Conservation (phyloP, 2,797 vertebrate species). For the Sciaenops ocellatus region DNA sequence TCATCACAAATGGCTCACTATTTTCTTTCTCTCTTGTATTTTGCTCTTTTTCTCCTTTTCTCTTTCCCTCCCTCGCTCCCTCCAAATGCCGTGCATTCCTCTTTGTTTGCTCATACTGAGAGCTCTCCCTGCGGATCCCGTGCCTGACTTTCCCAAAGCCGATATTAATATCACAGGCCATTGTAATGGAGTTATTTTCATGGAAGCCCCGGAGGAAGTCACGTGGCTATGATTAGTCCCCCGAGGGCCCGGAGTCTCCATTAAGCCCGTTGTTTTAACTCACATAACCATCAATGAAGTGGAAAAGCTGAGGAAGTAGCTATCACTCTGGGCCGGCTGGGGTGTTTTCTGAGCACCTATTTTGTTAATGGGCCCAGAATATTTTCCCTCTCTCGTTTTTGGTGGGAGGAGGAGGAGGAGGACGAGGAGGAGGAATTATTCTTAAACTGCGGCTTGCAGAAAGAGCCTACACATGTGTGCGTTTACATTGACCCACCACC, state of each 20-base stretch:
- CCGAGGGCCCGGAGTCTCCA: conserved; percentile 88
- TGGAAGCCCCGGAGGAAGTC: conserved; percentile 98
- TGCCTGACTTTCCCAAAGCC: conserved; percentile 95
- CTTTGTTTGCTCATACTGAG: conserved; percentile 89
- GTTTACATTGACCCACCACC: conserved; percentile 80
- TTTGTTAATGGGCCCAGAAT: conserved; percentile 91
- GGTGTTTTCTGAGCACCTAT: conserved; percentile 86
- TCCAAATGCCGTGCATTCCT: conserved; percentile 92
- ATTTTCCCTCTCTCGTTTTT: conserved; percentile 65
- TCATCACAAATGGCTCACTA: conserved; percentile 58
- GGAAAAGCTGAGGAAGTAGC: conserved; percentile 96
- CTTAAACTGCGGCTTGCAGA: conserved; percentile 81
- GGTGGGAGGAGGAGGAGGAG: conserved; percentile 14
- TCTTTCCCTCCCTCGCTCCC: conserved; percentile 64
- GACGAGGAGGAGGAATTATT: conserved; percentile 63
- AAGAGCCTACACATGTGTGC: conserved; percentile 85
- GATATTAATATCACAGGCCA: conserved; percentile 99
- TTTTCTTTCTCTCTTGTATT: conserved; percentile 52
- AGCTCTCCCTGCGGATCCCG: conserved; percentile 90
- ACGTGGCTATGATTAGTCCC: conserved; percentile 98
- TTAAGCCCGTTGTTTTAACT: conserved; percentile 97
- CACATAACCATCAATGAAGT: conserved; percentile 94
- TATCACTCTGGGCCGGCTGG: conserved; percentile 87
- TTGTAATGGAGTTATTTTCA: conserved; percentile 99
- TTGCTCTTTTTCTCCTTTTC: conserved; percentile 59